Conservation (phyloP, 2,888 invertebrate genomes). For the Opisthograptis luteolata region DNA sequence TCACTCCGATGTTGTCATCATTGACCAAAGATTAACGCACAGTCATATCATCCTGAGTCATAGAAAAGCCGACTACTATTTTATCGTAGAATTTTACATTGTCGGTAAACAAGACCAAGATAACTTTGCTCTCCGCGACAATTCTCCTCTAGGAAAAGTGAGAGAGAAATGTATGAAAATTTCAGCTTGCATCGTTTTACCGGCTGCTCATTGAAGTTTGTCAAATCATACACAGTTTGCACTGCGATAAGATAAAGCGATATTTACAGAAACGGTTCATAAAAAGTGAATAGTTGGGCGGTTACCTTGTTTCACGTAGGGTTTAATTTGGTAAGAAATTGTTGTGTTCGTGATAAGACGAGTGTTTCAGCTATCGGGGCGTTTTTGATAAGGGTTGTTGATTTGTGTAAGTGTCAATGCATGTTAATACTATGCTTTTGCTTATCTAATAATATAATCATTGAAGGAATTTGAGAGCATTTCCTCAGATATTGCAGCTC, state of each 20-base stretch:
- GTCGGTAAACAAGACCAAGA: slow-evolving; percentile 15
- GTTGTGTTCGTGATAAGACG: slow-evolving; percentile 8
- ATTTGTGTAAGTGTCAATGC: slow-evolving; percentile 11
- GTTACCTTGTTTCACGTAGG: slow-evolving; percentile 34
- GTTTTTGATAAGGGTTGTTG: slow-evolving; percentile 15
- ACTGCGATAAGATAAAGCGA: slow-evolving; percentile 50
- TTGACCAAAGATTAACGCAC: slow-evolving; percentile 35
- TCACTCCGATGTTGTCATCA: slow-evolving; percentile 21
- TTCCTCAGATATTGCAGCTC: too few species aligned
- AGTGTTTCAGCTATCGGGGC: slow-evolving; percentile 7
- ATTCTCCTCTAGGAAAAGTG: not conserved
- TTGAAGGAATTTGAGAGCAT: not conserved
- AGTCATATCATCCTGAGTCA: slow-evolving; percentile 40
- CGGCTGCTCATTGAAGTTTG: slow-evolving; percentile 22
- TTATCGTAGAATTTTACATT: slow-evolving; percentile 13
- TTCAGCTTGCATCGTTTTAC: not conserved
- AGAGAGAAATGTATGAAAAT: slow-evolving; percentile 2
- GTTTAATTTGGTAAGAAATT: slow-evolving; percentile 18
- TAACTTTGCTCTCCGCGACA: slow-evolving; percentile 5
- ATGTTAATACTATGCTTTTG: slow-evolving; percentile 1
- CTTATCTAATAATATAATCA: slow-evolving; percentile 8
- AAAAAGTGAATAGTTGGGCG: slow-evolving; percentile 47
- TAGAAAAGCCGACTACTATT: slow-evolving; percentile 30
- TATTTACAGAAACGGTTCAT: slow-evolving; percentile 50
- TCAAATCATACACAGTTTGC: slow-evolving; percentile 23